Evolutionary conservation across 1,140 invertebrate species (phyloP).

Genomic region (Pygmarrhopalites habei): DNA sequence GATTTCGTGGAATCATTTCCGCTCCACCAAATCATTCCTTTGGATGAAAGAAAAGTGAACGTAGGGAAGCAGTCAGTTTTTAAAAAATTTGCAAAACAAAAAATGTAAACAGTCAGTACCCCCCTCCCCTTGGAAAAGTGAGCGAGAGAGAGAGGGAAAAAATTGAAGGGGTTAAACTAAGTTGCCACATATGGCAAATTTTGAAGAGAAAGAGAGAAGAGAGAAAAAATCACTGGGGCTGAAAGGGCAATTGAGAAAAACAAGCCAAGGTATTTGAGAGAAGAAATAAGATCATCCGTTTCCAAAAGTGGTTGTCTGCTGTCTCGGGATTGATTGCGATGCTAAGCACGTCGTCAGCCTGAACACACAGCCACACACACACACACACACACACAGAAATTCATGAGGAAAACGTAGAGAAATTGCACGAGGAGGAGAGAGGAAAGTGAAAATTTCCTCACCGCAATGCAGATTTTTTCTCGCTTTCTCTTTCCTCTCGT

Average conservation of each 20-base stretch:
- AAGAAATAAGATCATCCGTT: conserved; percentile 25
- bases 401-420: background rate
- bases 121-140: too few relatives aligned
- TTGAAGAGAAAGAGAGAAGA: too few relatives aligned
- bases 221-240: conserved; percentile 1
- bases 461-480: conserved; percentile 35
- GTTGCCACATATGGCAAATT: background rate
- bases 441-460: conserved; percentile 32
- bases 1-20: too few relatives aligned
- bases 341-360: conserved; percentile 9
- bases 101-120: too few relatives aligned
- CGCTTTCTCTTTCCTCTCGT: background rate
- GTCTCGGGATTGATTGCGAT: background rate
- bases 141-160: too few relatives aligned
- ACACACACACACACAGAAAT: too few relatives aligned
- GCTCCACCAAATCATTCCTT: too few relatives aligned
- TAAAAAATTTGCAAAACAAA: too few relatives aligned
- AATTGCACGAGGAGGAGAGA: conserved; percentile 1
- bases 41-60: too few relatives aligned
- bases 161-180: too few relatives aligned
- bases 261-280: conserved; percentile 18
- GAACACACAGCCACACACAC: background rate
- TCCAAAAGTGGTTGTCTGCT: conserved; percentile 16
- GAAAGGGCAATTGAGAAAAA: conserved; percentile 21
- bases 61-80: too few relatives aligned